Evolutionary conservation across 2,888 invertebrate species (phyloP).

Genomic region (Ochropacha duplaris): DNA sequence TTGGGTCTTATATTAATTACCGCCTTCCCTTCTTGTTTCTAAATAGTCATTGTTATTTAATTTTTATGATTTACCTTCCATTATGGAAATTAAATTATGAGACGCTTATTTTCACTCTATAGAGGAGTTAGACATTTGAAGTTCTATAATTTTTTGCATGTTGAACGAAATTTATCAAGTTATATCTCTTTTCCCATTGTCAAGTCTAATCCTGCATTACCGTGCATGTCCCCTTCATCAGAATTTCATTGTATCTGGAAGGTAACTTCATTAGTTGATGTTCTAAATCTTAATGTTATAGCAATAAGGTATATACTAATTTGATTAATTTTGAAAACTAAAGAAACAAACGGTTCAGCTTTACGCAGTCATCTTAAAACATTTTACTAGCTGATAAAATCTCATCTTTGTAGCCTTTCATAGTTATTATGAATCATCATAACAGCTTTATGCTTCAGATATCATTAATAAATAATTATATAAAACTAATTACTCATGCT

Average conservation of each 20-base stretch:
- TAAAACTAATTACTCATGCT: background rate
- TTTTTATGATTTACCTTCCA: conserved; percentile 36
- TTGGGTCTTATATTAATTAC: conserved; percentile 57
- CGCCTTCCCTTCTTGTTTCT: conserved; percentile 49
- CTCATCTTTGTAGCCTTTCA: conserved; percentile 33
- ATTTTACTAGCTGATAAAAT: conserved; percentile 26
- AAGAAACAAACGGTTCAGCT: conserved; percentile 33
- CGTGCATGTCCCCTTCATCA: conserved; percentile 65
- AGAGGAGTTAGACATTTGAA: conserved; percentile 20
- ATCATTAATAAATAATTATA: too few relatives aligned
- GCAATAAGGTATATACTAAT: conserved; percentile 25
- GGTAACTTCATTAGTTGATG: conserved; percentile 51
- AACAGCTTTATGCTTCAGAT: conserved; percentile 45
- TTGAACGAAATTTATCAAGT: conserved; percentile 29
- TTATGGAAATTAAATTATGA: conserved; percentile 7
- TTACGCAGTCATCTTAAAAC: conserved; percentile 35
- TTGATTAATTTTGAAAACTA: conserved; percentile 16
- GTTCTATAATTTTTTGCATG: conserved; percentile 56
- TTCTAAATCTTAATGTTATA: conserved; percentile 40
- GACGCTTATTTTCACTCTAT: conserved; percentile 28
- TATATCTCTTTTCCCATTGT: conserved; percentile 45
- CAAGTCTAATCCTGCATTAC: conserved; percentile 56
- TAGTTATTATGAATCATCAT: conserved; percentile 29
- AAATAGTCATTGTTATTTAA: conserved; percentile 51
- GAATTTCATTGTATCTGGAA: conserved; percentile 42